A percentile compares a stretch with the other conserved stretches of the same genome.
Conservation (phyloP, 1,140 invertebrate species). For the Heliconius hermathena region DNA sequence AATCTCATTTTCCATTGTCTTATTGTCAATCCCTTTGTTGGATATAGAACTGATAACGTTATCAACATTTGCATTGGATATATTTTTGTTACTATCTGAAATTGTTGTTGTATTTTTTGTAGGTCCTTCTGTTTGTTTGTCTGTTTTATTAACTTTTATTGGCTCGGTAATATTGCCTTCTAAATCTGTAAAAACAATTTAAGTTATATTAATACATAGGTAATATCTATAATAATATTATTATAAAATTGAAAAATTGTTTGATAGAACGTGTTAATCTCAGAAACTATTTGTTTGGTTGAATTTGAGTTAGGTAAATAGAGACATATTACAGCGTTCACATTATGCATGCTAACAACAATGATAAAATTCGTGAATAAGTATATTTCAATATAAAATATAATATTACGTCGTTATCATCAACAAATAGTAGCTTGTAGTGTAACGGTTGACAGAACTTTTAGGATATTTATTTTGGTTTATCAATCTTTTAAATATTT, state of each 20-base stretch:
- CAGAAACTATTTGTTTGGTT: too few relatives aligned
- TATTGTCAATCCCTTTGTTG: slow-evolving; percentile 16
- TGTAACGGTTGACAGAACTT: neutral
- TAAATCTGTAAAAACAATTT: slow-evolving; percentile 49
- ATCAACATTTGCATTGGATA: slow-evolving; percentile 3
- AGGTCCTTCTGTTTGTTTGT: neutral
- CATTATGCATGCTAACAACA: neutral
- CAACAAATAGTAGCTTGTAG: neutral
- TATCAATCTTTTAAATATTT: neutral
- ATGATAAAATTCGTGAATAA: neutral
- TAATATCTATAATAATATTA: neutral
- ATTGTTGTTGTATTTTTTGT: slow-evolving; percentile 1
- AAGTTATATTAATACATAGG: neutral
- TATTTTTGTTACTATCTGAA: slow-evolving; percentile 8
- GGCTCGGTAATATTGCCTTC: slow-evolving; percentile 49
- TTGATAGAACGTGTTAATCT: too few relatives aligned
- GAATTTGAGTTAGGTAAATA: too few relatives aligned
- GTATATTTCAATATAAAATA: neutral
- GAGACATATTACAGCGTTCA: neutral
- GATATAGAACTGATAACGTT: slow-evolving; percentile 18
- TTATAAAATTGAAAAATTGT: too few relatives aligned
- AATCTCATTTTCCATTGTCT: slow-evolving; percentile 9
- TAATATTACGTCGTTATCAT: neutral
- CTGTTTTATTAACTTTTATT: slow-evolving; percentile 20
- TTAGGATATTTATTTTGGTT: neutral